Percentiles rank a stretch among this genome's conserved stretches.
Evolutionary conservation across 2,888 invertebrate species (phyloP).

Genomic region (Allophyes oxyacanthae): DNA sequence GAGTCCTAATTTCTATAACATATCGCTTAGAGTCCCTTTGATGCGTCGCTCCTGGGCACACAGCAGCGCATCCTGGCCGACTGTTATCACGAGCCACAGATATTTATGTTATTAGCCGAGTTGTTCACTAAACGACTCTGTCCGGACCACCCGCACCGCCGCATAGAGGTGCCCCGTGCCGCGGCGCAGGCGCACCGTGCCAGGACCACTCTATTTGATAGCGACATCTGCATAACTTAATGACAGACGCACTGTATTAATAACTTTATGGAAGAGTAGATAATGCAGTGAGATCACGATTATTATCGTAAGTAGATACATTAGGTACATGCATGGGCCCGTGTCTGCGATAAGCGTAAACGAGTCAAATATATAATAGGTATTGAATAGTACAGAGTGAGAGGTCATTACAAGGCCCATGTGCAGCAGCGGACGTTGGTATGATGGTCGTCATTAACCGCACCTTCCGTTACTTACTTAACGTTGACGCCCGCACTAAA

Average conservation of each 20-base stretch:
- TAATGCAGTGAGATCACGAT: not conserved
- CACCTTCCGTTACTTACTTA: not conserved
- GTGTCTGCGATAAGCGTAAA: not conserved
- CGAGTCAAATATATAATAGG: too few species aligned
- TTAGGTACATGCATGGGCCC: not conserved
- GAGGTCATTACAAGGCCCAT: not conserved
- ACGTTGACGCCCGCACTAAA: not conserved
- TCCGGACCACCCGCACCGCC: conserved; percentile 46
- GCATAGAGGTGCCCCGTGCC: not conserved
- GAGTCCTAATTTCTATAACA: not conserved
- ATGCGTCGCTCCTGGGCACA: not conserved
- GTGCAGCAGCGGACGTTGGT: not conserved
- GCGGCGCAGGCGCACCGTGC: not conserved
- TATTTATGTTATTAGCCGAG: conserved; percentile 31
- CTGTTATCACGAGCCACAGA: conserved; percentile 17
- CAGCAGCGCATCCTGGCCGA: not conserved
- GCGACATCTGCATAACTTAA: conserved; percentile 20
- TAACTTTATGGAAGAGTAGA: conserved; percentile 3
- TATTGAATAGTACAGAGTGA: not conserved
- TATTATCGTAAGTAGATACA: not conserved
- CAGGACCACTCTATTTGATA: conserved; percentile 14
- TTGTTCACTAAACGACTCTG: conserved; percentile 12
- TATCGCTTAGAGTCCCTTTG: too few species aligned
- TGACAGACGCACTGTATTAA: conserved; percentile 6
- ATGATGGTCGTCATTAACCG: not conserved